A percentile compares a stretch with the other conserved stretches of the same genome.
Conservation (phyloP, 37 sponge, comb jelly and placozoan species). For the Trichoplax adhaerens region DNA sequence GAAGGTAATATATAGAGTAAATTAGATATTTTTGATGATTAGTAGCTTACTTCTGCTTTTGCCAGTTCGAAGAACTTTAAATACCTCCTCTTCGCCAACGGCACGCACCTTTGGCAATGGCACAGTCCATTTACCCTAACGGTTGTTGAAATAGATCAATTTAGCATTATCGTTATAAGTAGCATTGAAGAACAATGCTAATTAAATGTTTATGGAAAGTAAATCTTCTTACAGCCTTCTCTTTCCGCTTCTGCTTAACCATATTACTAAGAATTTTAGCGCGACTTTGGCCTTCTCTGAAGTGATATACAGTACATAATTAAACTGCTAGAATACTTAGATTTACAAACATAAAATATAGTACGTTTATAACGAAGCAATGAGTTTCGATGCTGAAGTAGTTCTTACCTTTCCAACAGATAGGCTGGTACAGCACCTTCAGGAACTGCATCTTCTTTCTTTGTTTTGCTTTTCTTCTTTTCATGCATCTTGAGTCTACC, state of each 20-base stretch:
- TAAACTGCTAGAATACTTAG: not conserved
- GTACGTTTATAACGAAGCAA: too few relatives aligned
- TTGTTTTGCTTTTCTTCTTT: conserved; percentile 57
- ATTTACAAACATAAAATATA: too few relatives aligned
- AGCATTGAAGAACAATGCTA: not conserved
- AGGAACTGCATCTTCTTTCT: conserved; percentile 56
- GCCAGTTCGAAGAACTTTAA: conserved; percentile 81
- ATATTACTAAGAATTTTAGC: conserved; percentile 93
- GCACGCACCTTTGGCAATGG: conserved; percentile 91
- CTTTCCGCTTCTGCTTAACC: conserved; percentile 98
- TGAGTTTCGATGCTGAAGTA: too few relatives aligned
- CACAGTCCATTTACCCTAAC: conserved; percentile 95
- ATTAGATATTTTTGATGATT: too few relatives aligned
- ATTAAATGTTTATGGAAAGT: not conserved
- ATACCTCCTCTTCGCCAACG: conserved; percentile 88
- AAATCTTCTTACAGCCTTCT: conserved; percentile 73
- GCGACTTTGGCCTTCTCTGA: conserved; percentile 78
- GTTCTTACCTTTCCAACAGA: conserved; percentile 67
- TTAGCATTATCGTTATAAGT: not conserved
- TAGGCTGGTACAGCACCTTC: conserved; percentile 97
- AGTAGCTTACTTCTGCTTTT: conserved; percentile 55
- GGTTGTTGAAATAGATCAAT: not conserved
- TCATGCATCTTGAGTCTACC: conserved; percentile 79
- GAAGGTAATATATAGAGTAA: too few relatives aligned
- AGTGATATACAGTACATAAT: not conserved